A percentile compares a stretch with the other conserved stretches of the same genome.
phyloP scores from a whole-genome alignment of 2,888 invertebrate genomes.

The Dascillus cervinus region DNA sequence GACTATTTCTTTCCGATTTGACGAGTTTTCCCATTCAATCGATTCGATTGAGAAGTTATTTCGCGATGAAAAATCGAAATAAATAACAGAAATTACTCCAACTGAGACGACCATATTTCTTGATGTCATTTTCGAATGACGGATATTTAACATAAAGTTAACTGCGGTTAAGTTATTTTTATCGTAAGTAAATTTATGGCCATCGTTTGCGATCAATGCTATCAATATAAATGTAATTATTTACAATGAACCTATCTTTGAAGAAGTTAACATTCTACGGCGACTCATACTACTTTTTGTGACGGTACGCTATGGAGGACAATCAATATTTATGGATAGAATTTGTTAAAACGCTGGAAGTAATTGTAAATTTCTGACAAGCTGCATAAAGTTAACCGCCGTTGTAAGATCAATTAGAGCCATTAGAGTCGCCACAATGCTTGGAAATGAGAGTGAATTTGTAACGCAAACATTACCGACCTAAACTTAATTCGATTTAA shows the following conservation, averaged over 20 bases:
- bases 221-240: slow-evolving; percentile 7
- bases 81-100: slow-evolving; percentile 8
- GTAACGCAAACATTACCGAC: too few species aligned
- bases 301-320: neutral
- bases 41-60: neutral
- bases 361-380: too few species aligned
- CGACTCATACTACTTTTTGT: slow-evolving; percentile 5
- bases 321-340: neutral
- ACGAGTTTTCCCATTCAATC: slow-evolving; percentile 1
- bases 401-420: too few species aligned
- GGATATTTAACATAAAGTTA: slow-evolving; percentile 9
- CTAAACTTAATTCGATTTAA: too few species aligned
- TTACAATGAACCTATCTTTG: slow-evolving; percentile 6
- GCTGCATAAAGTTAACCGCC: too few species aligned
- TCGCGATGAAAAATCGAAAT: slow-evolving; percentile 6
- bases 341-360: neutral
- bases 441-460: too few species aligned
- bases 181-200: slow-evolving; percentile 6
- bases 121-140: slow-evolving; percentile 7
- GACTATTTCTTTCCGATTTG: too few species aligned
- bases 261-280: slow-evolving; percentile 5
- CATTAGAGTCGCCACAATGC: too few species aligned
- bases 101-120: slow-evolving; percentile 9
- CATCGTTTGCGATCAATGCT: slow-evolving; percentile 6
- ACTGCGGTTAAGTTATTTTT: slow-evolving; percentile 7